Percentiles rank a stretch among this genome's conserved stretches.
Conservation (phyloP, 2,888 invertebrate species). For the Ectemnius cavifrons region DNA sequence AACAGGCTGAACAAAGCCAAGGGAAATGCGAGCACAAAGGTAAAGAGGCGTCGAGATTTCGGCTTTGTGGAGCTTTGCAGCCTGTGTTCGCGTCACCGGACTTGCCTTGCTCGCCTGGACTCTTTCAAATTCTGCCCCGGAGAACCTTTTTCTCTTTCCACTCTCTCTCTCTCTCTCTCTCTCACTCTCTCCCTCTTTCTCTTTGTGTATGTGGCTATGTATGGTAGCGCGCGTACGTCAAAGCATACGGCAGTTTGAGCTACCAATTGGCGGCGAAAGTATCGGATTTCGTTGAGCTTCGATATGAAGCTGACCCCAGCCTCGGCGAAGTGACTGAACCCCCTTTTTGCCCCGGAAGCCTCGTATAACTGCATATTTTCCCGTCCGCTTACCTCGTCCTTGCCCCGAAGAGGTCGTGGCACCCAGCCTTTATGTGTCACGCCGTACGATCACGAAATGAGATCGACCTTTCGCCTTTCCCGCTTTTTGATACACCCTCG, state of each 20-base stretch:
- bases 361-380: slow-evolving; percentile 44
- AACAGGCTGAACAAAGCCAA: no score
- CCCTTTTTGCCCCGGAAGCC: slow-evolving; percentile 17
- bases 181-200: no score
- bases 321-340: slow-evolving; percentile 33
- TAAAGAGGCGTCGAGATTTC: no score
- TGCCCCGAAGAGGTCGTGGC: not conserved
- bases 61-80: no score
- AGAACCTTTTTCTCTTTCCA: no score
- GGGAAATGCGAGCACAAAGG: no score
- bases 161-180: no score
- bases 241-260: slow-evolving; percentile 36
- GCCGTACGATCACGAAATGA: slow-evolving; percentile 40
- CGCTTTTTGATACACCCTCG: slow-evolving; percentile 16
- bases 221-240: not conserved
- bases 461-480: slow-evolving; percentile 24
- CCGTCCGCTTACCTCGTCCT: slow-evolving; percentile 26
- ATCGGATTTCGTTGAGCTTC: slow-evolving; percentile 20
- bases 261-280: slow-evolving; percentile 45
- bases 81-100: no score
- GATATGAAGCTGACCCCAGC: slow-evolving; percentile 22
- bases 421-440: slow-evolving; percentile 1
- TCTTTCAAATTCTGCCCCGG: no score
- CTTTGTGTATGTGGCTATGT: no score
- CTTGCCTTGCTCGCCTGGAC: no score